These are phyloP conservation scores for Taenaris catops DNA, from an alignment of 2,888 invertebrate genomes.

Conservation along the genomic window DNA sequence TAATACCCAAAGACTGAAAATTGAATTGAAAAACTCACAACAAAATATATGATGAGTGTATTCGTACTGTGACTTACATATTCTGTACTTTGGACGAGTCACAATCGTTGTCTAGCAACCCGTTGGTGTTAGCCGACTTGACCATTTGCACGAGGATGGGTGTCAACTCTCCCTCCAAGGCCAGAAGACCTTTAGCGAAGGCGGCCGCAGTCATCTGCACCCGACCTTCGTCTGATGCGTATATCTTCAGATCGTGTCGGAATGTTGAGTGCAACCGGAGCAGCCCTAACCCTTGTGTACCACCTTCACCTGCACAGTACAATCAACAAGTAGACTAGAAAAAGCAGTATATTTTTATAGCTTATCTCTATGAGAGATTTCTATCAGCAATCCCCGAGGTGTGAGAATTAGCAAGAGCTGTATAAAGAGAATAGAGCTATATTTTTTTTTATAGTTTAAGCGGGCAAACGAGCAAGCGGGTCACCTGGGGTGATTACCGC, in stretches of 20 bases:
- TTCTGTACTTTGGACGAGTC: constrained; percentile 97
- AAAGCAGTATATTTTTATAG: too few species aligned
- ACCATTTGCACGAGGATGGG: constrained; percentile 99
- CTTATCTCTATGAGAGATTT: too few species aligned
- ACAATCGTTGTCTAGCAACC: constrained; percentile 97
- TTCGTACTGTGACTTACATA: constrained; percentile 83
- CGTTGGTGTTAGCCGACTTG: constrained; percentile 99
- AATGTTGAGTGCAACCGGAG: constrained; percentile 97
- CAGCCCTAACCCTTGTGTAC: constrained; percentile 97
- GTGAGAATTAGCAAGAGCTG: too few species aligned
- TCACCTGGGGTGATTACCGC: too few species aligned
- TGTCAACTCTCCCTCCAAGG: constrained; percentile 98
- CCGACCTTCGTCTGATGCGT: constrained; percentile 99
- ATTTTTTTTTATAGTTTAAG: too few species aligned
- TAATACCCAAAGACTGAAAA: too few species aligned
- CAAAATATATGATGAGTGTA: too few species aligned
- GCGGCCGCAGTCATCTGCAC: constrained; percentile 99
- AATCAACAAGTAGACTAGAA: too few species aligned
- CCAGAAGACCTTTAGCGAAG: constrained; percentile 98
- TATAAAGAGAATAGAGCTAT: too few species aligned
- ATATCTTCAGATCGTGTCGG: constrained; percentile 99
- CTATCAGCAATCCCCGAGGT: too few species aligned
- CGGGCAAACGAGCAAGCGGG: too few species aligned
- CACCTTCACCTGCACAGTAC: constrained; percentile 84
- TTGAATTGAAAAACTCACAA: too few species aligned